Conservation (phyloP, 2,888 invertebrate species). For the Rhaphigaster nebulosa region DNA sequence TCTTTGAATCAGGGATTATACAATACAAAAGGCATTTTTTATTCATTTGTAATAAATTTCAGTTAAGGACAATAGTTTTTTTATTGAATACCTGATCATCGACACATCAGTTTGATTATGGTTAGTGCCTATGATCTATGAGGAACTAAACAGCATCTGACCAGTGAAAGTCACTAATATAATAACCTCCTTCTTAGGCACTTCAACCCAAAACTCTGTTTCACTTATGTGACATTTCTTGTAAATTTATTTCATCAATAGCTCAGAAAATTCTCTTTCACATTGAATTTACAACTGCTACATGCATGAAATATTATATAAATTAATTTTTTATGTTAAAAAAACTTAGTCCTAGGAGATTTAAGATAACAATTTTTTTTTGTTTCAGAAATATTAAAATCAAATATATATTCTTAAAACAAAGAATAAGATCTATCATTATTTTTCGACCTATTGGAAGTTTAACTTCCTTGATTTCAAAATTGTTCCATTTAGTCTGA, state of each 20-base stretch:
- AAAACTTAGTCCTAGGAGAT: neutral
- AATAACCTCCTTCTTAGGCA: neutral
- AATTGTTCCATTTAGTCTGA: neutral
- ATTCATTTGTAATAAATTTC: neutral
- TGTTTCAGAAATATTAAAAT: neutral
- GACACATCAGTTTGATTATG: neutral
- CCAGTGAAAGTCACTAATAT: neutral
- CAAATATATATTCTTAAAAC: neutral
- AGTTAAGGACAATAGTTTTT: neutral
- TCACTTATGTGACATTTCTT: neutral
- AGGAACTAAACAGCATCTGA: neutral
- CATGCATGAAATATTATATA: neutral
- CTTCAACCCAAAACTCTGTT: neutral
- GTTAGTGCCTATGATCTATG: neutral
- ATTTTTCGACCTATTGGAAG: neutral
- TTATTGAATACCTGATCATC: neutral
- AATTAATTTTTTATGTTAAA: neutral
- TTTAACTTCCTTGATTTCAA: neutral
- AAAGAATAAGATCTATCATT: neutral
- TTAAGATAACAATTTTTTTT: neutral
- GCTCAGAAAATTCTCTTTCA: neutral
- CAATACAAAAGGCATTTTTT: constrained; percentile 5
- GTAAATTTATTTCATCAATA: neutral
- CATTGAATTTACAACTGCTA: neutral
- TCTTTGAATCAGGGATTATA: constrained; percentile 25